Conservation (phyloP, 2,888 invertebrate genomes). For the Maniola hyperantus region DNA sequence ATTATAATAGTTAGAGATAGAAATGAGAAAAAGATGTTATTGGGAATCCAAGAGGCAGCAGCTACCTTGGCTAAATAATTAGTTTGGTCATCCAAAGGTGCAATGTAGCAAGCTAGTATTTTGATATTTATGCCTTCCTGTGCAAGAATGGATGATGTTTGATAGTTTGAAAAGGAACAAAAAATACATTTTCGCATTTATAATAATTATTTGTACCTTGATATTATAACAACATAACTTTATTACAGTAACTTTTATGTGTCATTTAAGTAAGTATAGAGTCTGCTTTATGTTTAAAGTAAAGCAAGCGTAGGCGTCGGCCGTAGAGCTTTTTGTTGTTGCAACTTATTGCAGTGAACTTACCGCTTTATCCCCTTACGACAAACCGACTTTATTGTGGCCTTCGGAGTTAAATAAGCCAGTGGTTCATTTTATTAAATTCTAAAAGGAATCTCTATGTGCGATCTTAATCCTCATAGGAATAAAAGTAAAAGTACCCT, state of each 20-base stretch:
- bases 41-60: too few species aligned
- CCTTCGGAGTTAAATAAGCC: slow-evolving; percentile 17
- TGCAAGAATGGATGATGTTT: too few species aligned
- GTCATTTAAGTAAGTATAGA: slow-evolving; percentile 7
- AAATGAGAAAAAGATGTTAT: too few species aligned
- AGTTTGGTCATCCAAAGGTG: too few species aligned
- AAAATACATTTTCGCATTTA: too few species aligned
- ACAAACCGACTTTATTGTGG: slow-evolving; percentile 19
- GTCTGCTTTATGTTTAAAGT: slow-evolving; percentile 23
- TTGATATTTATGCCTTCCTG: too few species aligned
- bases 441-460: slow-evolving; percentile 16
- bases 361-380: slow-evolving; percentile 28
- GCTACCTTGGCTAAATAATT: too few species aligned
- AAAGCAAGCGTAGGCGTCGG: slow-evolving; percentile 25
- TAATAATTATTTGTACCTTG: too few species aligned
- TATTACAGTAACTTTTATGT: slow-evolving; percentile 14
- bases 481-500: background rate
- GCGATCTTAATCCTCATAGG: slow-evolving; percentile 2
- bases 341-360: slow-evolving; percentile 26
- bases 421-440: slow-evolving; percentile 15
- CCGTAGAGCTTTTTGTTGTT: slow-evolving; percentile 25
- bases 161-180: too few species aligned
- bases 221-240: slow-evolving; percentile 8
- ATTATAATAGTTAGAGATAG: too few species aligned
- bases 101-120: too few species aligned